Evolutionary conservation across 2,113 vertebrate genomes (phyloP).

Genomic region (Ariopsis seemanni): DNA sequence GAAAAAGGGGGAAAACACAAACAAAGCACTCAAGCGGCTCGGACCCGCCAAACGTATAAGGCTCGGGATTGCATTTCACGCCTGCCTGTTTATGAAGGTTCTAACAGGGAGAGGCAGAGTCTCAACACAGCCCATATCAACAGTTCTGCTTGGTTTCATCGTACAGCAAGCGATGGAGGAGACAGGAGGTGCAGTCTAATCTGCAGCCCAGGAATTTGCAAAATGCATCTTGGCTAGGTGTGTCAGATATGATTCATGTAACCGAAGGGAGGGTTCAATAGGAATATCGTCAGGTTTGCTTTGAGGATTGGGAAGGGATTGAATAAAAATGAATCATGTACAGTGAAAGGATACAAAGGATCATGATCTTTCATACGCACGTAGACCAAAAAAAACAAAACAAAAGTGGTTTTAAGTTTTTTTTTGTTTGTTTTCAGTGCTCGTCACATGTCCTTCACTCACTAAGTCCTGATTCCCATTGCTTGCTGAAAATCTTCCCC

Average conservation of each 20-base stretch:
- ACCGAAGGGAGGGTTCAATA: neutral
- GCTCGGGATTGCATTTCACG: constrained; percentile 73
- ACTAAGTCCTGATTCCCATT: neutral
- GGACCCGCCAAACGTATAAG: constrained; percentile 56
- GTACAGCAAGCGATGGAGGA: constrained; percentile 55
- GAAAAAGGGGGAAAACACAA: constrained; percentile 61
- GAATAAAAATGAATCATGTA: constrained; percentile 13
- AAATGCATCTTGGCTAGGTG: constrained; percentile 21
- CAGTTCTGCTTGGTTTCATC: constrained; percentile 75
- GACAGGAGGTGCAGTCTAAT: constrained; percentile 42
- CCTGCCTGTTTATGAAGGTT: constrained; percentile 55
- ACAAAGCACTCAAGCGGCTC: constrained; percentile 57
- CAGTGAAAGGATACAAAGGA: neutral
- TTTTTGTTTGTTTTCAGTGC: neutral
- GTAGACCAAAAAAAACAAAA: neutral
- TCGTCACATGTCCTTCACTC: neutral
- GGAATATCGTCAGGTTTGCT: neutral
- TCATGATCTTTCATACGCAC: neutral
- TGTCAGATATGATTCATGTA: constrained; percentile 34
- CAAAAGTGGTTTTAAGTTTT: neutral
- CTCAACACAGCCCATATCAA: constrained; percentile 64
- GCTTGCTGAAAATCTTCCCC: constrained; percentile 31
- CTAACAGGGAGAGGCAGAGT: constrained; percentile 17
- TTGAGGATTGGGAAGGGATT: neutral
- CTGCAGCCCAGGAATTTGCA: constrained; percentile 33